Evolutionary conservation across 2,888 invertebrate species (phyloP).

Genomic region (Archips xylosteana): DNA sequence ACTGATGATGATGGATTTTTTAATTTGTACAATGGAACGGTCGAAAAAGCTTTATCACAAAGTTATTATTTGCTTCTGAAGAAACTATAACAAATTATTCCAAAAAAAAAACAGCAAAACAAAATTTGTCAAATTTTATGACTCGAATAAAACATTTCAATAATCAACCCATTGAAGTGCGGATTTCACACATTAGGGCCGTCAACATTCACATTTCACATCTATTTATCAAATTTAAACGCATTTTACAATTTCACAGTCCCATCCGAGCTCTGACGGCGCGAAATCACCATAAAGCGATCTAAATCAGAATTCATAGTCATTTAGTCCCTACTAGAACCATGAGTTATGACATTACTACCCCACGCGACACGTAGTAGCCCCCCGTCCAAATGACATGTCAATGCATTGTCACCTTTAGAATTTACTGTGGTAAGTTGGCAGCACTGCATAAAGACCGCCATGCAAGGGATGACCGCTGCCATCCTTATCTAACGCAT

Average conservation of each 20-base stretch:
- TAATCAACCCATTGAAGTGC: slow-evolving; percentile 20
- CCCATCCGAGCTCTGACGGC: slow-evolving; percentile 53
- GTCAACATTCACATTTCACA: slow-evolving; percentile 14
- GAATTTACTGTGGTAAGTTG: slow-evolving; percentile 70
- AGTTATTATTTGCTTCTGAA: neutral
- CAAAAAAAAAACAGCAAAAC: neutral
- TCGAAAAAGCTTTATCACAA: too few species aligned
- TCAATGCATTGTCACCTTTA: slow-evolving; percentile 80
- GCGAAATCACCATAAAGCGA: slow-evolving; percentile 68
- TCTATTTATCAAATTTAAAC: slow-evolving; percentile 56
- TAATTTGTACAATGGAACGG: too few species aligned
- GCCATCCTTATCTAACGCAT: slow-evolving; percentile 48
- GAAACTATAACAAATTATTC: neutral
- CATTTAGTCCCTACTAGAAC: slow-evolving; percentile 69
- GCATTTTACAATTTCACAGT: slow-evolving; percentile 70
- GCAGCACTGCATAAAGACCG: slow-evolving; percentile 48
- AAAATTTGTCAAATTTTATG: neutral
- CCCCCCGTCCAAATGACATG: slow-evolving; percentile 78
- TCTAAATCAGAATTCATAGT: slow-evolving; percentile 72
- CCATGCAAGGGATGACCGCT: slow-evolving; percentile 36
- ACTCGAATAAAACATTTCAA: slow-evolving; percentile 11
- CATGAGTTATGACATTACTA: slow-evolving; percentile 79
- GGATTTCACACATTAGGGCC: slow-evolving; percentile 38
- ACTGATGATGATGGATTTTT: too few species aligned
- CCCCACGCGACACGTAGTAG: slow-evolving; percentile 65